Conservation (phyloP, 2,888 invertebrate genomes). For the Drosophila melanosoma region DNA sequence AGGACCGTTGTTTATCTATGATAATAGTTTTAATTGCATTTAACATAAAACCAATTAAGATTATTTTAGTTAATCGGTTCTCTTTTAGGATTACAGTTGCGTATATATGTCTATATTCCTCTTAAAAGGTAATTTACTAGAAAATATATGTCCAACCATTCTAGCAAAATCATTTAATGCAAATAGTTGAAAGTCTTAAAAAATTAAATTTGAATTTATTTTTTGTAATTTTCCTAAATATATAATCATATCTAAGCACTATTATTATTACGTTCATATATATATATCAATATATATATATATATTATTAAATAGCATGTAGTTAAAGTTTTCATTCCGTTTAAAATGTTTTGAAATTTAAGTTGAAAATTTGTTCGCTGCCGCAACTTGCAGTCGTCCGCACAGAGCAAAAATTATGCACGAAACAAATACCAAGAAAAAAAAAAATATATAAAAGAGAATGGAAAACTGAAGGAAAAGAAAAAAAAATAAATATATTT, state of each 20-base stretch:
- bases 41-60: conserved; percentile 8
- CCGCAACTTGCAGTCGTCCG: conserved; percentile 9
- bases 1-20: background rate
- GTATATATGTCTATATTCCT: too few species aligned
- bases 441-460: conserved; percentile 11
- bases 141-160: background rate
- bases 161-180: background rate
- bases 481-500: conserved; percentile 30
- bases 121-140: too few species aligned
- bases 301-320: background rate
- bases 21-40: conserved; percentile 11
- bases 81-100: background rate
- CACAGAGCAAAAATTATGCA: conserved; percentile 37
- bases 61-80: background rate
- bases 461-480: conserved; percentile 1
- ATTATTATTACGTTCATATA: too few species aligned
- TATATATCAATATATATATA: background rate
- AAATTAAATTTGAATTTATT: too few species aligned
- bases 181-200: background rate
- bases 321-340: conserved; percentile 39
- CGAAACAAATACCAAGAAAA: conserved; percentile 26
- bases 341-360: conserved; percentile 49
- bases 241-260: background rate
- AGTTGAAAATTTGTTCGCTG: conserved; percentile 29
- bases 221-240: too few species aligned